Conservation (phyloP, 1,140 invertebrate genomes). For the Scaptomyza hsui region DNA sequence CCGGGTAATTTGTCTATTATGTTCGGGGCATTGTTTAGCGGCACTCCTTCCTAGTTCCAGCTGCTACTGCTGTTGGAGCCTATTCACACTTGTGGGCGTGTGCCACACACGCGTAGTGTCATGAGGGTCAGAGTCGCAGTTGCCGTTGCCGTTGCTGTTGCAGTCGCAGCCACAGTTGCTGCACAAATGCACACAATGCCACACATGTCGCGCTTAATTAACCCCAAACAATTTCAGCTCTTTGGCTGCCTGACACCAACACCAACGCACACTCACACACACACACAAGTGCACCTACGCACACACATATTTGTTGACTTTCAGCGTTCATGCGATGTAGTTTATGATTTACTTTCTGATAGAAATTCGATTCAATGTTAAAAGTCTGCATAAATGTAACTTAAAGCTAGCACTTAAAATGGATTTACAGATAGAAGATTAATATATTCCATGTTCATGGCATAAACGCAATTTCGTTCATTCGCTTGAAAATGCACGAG, state of each 20-base stretch:
- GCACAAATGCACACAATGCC: constrained; percentile 75
- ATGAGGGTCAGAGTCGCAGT: constrained; percentile 1
- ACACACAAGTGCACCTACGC: constrained; percentile 5
- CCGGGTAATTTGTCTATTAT: constrained; percentile 73
- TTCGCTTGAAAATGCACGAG: constrained; percentile 59
- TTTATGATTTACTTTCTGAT: background rate
- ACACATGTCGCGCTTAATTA: constrained; percentile 82
- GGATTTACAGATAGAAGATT: too few species aligned
- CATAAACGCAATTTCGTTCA: constrained; percentile 29
- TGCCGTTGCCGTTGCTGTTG: constrained; percentile 9
- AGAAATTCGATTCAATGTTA: too few species aligned
- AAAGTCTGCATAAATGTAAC: too few species aligned
- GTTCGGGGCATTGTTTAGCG: constrained; percentile 73
- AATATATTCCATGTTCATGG: too few species aligned
- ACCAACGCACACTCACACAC: constrained; percentile 2
- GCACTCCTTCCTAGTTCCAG: background rate
- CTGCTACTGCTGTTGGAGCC: constrained; percentile 13
- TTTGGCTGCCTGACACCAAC: constrained; percentile 24
- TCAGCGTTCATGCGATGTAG: constrained; percentile 14
- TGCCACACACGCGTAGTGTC: constrained; percentile 8
- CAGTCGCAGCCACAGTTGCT: constrained; percentile 27
- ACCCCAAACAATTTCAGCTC: constrained; percentile 77
- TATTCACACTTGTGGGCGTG: constrained; percentile 67
- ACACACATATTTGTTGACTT: constrained; percentile 12
- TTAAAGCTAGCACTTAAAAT: too few species aligned